These are phyloP conservation scores for Melanotaenia pygmaea DNA, from an alignment of 2,797 vertebrate genomes.

Conservation along the genomic window DNA sequence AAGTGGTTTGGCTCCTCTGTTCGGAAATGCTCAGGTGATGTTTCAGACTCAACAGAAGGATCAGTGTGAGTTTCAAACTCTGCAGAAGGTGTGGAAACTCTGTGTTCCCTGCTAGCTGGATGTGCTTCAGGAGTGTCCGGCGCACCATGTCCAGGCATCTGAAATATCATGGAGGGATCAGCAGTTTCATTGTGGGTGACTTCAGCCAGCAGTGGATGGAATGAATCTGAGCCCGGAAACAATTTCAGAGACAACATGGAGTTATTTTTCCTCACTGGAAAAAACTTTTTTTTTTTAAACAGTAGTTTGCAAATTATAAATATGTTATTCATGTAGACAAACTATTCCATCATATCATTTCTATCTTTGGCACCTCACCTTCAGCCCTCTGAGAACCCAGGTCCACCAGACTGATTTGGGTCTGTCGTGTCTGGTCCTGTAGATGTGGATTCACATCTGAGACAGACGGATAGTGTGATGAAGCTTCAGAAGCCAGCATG, in stretches of 20 bases:
- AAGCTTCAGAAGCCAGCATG: conserved; percentile 7
- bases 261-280: background rate
- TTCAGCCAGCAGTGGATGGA: conserved; percentile 81
- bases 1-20: conserved; percentile 30
- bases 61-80: background rate
- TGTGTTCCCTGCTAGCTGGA: fast-evolving
- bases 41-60: conserved; percentile 37
- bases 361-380: conserved; percentile 41
- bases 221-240: conserved; percentile 73
- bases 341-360: no score
- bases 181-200: conserved; percentile 73
- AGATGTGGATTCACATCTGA: background rate
- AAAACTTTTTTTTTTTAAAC: no score
- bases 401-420: background rate
- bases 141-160: conserved; percentile 29
- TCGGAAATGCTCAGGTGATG: conserved; percentile 64
- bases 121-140: background rate
- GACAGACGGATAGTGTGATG: background rate
- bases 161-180: conserved; percentile 54
- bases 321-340: background rate
- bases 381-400: conserved; percentile 29
- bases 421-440: background rate
- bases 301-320: no score
- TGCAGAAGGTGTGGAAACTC: conserved; percentile 10
- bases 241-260: background rate